These are phyloP conservation scores for Drosophila pseudotakahashii DNA, from an alignment of 2,888 invertebrate genomes.

Conservation along the genomic window DNA sequence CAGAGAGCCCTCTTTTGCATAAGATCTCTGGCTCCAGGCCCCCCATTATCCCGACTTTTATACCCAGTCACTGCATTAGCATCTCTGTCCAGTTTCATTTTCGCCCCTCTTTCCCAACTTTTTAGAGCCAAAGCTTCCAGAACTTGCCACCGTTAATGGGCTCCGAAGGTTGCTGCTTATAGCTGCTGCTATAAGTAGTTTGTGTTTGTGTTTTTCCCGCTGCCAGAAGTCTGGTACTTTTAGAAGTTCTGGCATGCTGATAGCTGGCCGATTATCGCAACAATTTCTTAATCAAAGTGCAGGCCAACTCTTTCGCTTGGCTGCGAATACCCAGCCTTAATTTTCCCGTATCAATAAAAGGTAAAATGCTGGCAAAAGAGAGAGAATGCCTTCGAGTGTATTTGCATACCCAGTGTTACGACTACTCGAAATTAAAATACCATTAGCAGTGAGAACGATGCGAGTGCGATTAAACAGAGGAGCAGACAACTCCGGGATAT, in stretches of 20 bases:
- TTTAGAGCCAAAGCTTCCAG: constrained; percentile 33
- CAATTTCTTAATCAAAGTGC: constrained; percentile 52
- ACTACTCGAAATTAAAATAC: constrained; percentile 66
- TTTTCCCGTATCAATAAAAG: constrained; percentile 38
- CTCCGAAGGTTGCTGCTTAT: constrained; percentile 44
- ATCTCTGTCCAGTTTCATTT: constrained; percentile 46
- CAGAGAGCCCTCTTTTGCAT: neutral
- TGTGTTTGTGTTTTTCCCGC: constrained; percentile 28
- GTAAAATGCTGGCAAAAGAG: constrained; percentile 16
- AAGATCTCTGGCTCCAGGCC: no score
- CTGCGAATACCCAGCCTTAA: constrained; percentile 1
- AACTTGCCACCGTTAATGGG: constrained; percentile 45
- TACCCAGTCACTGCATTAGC: constrained; percentile 29
- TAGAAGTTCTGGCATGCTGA: constrained; percentile 25
- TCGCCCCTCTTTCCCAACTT: constrained; percentile 55
- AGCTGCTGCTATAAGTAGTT: constrained; percentile 27
- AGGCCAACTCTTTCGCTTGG: constrained; percentile 34
- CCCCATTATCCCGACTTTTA: constrained; percentile 12
- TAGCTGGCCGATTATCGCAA: constrained; percentile 16
- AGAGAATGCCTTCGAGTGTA: constrained; percentile 23
- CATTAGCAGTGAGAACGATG: constrained; percentile 61
- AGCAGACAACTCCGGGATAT: constrained; percentile 4
- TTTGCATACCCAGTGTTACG: constrained; percentile 12
- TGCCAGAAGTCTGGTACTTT: neutral
- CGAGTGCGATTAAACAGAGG: constrained; percentile 21